phyloP scores from a whole-genome alignment of 2,888 invertebrate genomes.

The Lingula anatina region DNA sequence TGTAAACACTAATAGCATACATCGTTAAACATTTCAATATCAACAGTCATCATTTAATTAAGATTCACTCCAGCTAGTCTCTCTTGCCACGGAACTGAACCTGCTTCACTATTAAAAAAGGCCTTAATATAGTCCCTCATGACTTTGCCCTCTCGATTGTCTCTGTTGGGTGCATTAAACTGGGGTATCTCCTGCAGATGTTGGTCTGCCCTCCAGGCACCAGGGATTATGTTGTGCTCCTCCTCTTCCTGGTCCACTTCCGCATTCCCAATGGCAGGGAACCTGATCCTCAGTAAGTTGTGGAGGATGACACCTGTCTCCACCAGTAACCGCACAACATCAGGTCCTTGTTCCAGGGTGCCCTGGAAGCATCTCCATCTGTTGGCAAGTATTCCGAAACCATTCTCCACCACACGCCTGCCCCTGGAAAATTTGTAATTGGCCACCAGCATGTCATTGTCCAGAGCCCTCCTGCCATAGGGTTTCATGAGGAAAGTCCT shows the following conservation, averaged over 20 bases:
- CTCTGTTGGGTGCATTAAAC: no score
- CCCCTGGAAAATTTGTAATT: conserved; percentile 8
- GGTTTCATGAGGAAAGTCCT: conserved; percentile 8
- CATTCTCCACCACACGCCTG: conserved; percentile 8
- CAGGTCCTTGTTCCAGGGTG: conserved; percentile 7
- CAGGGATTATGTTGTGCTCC: conserved; percentile 9
- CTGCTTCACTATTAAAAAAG: neutral
- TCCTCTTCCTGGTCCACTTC: conserved; percentile 10
- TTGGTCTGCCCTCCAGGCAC: conserved; percentile 8
- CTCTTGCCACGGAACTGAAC: neutral
- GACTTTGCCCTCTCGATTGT: neutral
- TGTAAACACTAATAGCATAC: no score
- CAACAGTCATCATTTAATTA: no score
- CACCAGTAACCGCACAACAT: conserved; percentile 6
- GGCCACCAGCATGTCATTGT: conserved; percentile 6
- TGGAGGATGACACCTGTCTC: conserved; percentile 9
- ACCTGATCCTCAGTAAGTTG: conserved; percentile 10
- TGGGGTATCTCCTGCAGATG: conserved; percentile 8
- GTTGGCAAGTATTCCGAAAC: conserved; percentile 8
- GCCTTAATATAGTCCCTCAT: neutral
- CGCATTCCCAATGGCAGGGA: conserved; percentile 3
- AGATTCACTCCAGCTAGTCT: neutral
- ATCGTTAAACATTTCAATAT: no score
- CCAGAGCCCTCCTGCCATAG: conserved; percentile 4
- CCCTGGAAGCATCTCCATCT: conserved; percentile 7